These are phyloP conservation scores for Lordiphosa stackelbergi DNA, from an alignment of 1,140 invertebrate species.

Conservation along the genomic window DNA sequence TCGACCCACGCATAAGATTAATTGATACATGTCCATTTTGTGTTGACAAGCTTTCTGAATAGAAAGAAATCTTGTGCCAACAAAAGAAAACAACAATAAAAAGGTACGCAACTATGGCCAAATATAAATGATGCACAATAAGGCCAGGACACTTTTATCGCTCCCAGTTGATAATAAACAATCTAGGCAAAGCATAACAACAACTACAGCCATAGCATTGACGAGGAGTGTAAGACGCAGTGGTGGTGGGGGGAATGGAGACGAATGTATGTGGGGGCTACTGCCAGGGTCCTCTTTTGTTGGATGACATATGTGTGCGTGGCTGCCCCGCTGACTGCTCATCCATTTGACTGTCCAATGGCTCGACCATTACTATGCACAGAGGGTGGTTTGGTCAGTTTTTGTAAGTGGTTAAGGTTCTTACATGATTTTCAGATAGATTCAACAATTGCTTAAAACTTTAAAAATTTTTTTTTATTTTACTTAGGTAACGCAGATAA, in stretches of 20 bases:
- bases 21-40: conserved; percentile 74
- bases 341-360: conserved; percentile 57
- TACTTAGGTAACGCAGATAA: too few species aligned
- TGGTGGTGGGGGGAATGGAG: neutral
- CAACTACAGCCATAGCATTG: conserved; percentile 15
- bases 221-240: neutral
- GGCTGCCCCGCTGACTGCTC: conserved; percentile 63
- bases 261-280: neutral
- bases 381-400: conserved; percentile 18
- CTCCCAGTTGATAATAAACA: conserved; percentile 70
- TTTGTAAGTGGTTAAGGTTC: neutral
- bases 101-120: conserved; percentile 56
- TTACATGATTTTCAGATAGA: too few species aligned
- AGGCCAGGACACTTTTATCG: conserved; percentile 72
- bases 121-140: conserved; percentile 72
- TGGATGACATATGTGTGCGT: conserved; percentile 62
- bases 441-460: too few species aligned
- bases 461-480: too few species aligned
- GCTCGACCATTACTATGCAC: conserved; percentile 9
- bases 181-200: conserved; percentile 42
- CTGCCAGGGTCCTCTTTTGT: conserved; percentile 38
- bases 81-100: conserved; percentile 50
- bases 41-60: conserved; percentile 67
- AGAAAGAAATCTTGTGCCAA: conserved; percentile 54
- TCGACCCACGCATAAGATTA: conserved; percentile 49